Evolutionary conservation across 2,113 vertebrate genomes (phyloP), one percentile per base, ranked within the genome.

Genomic region (Eudyptes chrysolophus): DNA sequence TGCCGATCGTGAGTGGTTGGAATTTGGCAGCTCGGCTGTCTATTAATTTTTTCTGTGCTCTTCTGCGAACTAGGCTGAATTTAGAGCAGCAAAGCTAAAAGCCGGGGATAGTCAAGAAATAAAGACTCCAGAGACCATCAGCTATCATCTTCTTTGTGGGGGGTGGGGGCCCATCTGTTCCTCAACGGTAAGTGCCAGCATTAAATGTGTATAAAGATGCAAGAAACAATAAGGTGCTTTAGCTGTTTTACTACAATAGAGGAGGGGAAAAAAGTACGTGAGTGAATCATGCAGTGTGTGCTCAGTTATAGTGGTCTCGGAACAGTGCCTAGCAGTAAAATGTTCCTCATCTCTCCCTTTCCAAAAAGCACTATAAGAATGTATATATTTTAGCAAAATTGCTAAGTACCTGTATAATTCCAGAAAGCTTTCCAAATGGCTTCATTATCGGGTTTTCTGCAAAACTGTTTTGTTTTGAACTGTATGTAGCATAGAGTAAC

Each of bases 131-230:
- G 36, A 49, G 70, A 69, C 42, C 78, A n/a, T 62, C 89, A 82
- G 49, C 85, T 78, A 51, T 79, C 93, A 60, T 61, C 86, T 57
- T 49, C 51, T 49, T 34, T 42, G 51, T 6, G 40, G 81, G 85
- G 57, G 71, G 79, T 84, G 51, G 48, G 89, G 17, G 81, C 79
- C 34, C 66, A 16, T 80, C 79, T 85, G 58, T 77, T 68, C 77
- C 6, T 3, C 84, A 9, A 58, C 10, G 98, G 98, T 98, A 96
- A 98, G 98, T 98, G 96, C 72, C 92, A 32, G 77, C 64, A 5
- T 62, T 85, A 21, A 60, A 16, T 36, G 4, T 44, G 3, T 27
- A 29, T 24, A 69, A 79, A 74, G 70, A 38, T 90, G 68, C 24
- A 58, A 69, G 78, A 68, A 54, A 48, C 58, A 65, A 27, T 34